Conservation (phyloP, 2,888 invertebrate species). For the Luperina testacea region DNA sequence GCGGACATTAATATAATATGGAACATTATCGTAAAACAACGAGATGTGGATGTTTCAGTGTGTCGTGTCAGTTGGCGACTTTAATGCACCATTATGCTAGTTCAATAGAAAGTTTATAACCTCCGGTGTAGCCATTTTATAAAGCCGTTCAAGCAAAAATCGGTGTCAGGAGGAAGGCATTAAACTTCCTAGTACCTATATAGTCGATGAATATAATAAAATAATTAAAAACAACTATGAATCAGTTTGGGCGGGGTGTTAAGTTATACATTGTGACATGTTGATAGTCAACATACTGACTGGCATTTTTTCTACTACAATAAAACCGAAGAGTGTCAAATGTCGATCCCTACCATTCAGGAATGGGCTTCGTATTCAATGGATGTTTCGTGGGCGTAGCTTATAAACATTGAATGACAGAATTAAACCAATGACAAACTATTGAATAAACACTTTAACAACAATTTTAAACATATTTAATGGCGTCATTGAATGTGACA, state of each 20-base stretch:
- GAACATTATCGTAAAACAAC: conserved; percentile 71
- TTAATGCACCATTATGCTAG: conserved; percentile 76
- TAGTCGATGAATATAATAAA: conserved; percentile 58
- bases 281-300: conserved; percentile 58
- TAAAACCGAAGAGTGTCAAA: conserved; percentile 63
- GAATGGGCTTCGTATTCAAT: conserved; percentile 71
- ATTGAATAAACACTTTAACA: conserved; percentile 64
- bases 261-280: conserved; percentile 46
- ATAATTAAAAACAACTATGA: conserved; percentile 53
- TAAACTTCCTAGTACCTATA: conserved; percentile 65
- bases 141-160: conserved; percentile 71
- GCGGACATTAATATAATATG: conserved; percentile 64
- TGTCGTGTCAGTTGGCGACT: conserved; percentile 74
- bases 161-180: conserved; percentile 75
- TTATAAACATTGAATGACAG: conserved; percentile 73
- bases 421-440: conserved; percentile 66
- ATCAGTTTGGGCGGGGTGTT: conserved; percentile 39
- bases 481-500: conserved; percentile 62
- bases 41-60: conserved; percentile 67
- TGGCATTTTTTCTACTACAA: conserved; percentile 52
- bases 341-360: conserved; percentile 71
- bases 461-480: conserved; percentile 64
- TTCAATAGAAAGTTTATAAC: conserved; percentile 84
- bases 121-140: conserved; percentile 77
- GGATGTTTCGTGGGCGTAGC: conserved; percentile 72